Evolutionary conservation across 2,888 invertebrate genomes (phyloP).

Genomic region (Parthenolecanium corni): DNA sequence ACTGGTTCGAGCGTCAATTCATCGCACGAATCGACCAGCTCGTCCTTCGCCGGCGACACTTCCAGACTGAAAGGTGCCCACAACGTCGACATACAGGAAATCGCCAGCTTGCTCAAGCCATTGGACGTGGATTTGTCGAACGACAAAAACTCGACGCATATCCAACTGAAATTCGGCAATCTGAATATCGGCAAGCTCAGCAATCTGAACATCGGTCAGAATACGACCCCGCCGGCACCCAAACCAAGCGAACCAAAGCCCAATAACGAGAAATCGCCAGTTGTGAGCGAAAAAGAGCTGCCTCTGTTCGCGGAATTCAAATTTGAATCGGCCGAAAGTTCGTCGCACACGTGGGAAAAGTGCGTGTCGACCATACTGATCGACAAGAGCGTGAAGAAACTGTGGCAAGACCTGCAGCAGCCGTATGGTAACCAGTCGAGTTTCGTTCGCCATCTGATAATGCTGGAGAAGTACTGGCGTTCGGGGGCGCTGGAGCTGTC

Average conservation of each 20-base stretch:
- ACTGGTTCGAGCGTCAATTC: neutral
- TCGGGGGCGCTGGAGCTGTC: slow-evolving; percentile 65
- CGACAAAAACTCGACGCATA: slow-evolving; percentile 34
- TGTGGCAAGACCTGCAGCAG: slow-evolving; percentile 72
- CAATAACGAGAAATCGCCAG: neutral
- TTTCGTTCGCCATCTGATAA: slow-evolving; percentile 65
- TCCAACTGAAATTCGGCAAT: slow-evolving; percentile 35
- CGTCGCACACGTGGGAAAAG: slow-evolving; percentile 62
- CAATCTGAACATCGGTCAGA: slow-evolving; percentile 34
- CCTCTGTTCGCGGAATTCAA: slow-evolving; percentile 63
- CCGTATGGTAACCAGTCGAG: slow-evolving; percentile 81
- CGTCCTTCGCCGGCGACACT: neutral
- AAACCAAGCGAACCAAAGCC: slow-evolving; percentile 44
- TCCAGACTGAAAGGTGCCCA: slow-evolving; percentile 2
- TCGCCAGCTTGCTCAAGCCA: slow-evolving; percentile 8
- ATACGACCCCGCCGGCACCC: slow-evolving; percentile 20
- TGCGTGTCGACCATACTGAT: slow-evolving; percentile 67
- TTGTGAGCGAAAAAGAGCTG: slow-evolving; percentile 62
- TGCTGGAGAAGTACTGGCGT: slow-evolving; percentile 71
- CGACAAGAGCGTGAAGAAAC: slow-evolving; percentile 63
- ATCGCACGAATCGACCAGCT: neutral
- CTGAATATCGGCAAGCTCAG: slow-evolving; percentile 34
- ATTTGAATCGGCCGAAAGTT: slow-evolving; percentile 54
- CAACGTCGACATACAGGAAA: slow-evolving; percentile 27
- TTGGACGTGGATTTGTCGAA: slow-evolving; percentile 38